phyloP scores from a whole-genome alignment of 2,797 vertebrate species.

The Petrocephalus schoutedeni region DNA sequence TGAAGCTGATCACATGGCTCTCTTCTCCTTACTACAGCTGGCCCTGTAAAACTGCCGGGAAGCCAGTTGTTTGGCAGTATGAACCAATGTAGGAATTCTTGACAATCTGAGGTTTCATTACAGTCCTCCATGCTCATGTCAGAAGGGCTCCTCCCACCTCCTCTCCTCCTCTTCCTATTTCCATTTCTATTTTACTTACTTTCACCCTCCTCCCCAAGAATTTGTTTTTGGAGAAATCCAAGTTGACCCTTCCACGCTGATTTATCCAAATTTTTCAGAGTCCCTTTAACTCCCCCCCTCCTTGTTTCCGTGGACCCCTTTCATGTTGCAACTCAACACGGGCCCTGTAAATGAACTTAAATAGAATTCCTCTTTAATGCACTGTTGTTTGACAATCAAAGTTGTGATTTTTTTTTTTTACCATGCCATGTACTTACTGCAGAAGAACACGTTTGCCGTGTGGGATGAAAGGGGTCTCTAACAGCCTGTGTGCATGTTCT shows the following conservation, averaged over 20 bases:
- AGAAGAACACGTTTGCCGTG: not conserved
- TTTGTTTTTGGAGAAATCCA: constrained; percentile 13
- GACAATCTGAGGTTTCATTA: not conserved
- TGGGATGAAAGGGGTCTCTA: not conserved
- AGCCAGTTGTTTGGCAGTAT: not conserved
- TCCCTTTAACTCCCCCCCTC: constrained; percentile 26
- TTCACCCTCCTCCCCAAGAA: constrained; percentile 43
- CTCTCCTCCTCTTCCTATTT: constrained; percentile 40
- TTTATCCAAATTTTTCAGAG: constrained; percentile 30
- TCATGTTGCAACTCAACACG: not conserved
- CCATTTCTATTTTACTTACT: constrained; percentile 35
- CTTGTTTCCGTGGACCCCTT: not conserved
- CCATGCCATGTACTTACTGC: not conserved
- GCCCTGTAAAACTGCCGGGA: not conserved
- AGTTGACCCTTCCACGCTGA: constrained; percentile 1
- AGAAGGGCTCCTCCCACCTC: constrained; percentile 63
- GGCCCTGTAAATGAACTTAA: not conserved
- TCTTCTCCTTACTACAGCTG: not conserved
- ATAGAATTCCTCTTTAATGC: not conserved
- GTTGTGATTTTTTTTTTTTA: not conserved
- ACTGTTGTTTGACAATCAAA: not conserved
- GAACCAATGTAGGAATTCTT: not conserved
- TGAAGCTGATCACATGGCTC: not conserved
- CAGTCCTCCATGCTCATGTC: constrained; percentile 35
- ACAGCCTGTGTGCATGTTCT: not conserved